These are phyloP conservation scores for Trichonephila clavipes DNA, from an alignment of 1,140 invertebrate species.

Conservation along the genomic window DNA sequence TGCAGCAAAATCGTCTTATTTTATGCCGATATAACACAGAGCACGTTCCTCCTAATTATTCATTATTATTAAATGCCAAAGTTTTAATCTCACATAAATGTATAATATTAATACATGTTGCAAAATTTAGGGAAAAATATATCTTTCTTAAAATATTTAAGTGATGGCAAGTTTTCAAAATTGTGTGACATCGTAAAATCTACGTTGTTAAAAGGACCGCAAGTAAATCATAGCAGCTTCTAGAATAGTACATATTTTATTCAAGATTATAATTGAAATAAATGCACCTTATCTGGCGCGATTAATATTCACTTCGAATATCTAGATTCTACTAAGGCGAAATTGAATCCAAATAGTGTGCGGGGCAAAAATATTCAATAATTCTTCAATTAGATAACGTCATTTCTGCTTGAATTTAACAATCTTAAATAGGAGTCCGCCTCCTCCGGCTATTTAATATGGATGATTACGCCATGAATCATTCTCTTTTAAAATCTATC, in stretches of 20 bases:
- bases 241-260: background rate
- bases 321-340: constrained; percentile 23
- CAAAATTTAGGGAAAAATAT: no score
- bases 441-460: constrained; percentile 49
- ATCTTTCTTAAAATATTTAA: no score
- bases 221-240: background rate
- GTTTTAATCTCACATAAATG: no score
- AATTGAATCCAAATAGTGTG: background rate
- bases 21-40: no score
- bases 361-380: constrained; percentile 25
- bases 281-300: background rate
- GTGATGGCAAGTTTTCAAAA: background rate
- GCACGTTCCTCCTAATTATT: no score
- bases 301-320: constrained; percentile 22
- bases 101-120: no score
- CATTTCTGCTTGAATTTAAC: constrained; percentile 18
- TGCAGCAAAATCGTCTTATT: no score
- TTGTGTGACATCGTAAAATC: background rate
- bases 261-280: constrained; percentile 29
- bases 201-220: background rate
- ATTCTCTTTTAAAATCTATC: constrained; percentile 51
- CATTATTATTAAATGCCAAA: no score
- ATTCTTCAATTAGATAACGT: constrained; percentile 45
- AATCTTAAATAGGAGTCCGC: constrained; percentile 34
- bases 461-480: constrained; percentile 50